These are phyloP conservation scores for Melanotus villosus DNA, from an alignment of 2,888 invertebrate genomes.

Conservation along the genomic window DNA sequence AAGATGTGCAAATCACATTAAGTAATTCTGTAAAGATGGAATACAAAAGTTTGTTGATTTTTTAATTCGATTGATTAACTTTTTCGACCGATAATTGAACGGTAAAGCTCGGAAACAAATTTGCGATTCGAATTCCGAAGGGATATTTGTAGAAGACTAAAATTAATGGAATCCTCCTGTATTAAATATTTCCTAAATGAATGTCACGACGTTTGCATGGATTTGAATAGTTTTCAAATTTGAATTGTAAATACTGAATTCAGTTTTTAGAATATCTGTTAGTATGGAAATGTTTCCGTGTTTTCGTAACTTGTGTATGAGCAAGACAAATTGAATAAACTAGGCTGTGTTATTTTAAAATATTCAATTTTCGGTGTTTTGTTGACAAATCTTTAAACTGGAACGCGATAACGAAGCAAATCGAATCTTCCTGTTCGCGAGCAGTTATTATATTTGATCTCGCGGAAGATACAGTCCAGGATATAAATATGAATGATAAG, in stretches of 20 bases:
- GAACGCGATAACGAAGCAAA: conserved; percentile 38
- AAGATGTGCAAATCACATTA: conserved; percentile 27
- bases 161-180: conserved; percentile 36
- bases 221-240: conserved; percentile 46
- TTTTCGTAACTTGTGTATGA: conserved; percentile 23
- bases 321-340: conserved; percentile 34
- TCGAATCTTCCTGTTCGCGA: conserved; percentile 36
- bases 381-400: conserved; percentile 42
- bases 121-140: conserved; percentile 22
- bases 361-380: conserved; percentile 38
- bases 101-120: conserved; percentile 25
- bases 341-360: conserved; percentile 32
- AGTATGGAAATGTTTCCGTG: conserved; percentile 53
- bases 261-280: conserved; percentile 54
- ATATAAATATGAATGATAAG: conserved; percentile 46
- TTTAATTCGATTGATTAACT: conserved; percentile 18
- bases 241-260: conserved; percentile 55
- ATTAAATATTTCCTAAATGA: conserved; percentile 39
- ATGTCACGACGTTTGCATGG: conserved; percentile 42
- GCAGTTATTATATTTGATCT: conserved; percentile 38
- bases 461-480: conserved; percentile 32
- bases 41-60: conserved; percentile 26
- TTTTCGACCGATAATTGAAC: conserved; percentile 21
- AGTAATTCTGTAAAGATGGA: conserved; percentile 17
- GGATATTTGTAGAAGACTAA: conserved; percentile 27